A percentile compares a stretch with the other conserved stretches of the same genome.
Evolutionary conservation across 2,888 invertebrate species (phyloP).

Genomic region (Coleophora flavipennella): DNA sequence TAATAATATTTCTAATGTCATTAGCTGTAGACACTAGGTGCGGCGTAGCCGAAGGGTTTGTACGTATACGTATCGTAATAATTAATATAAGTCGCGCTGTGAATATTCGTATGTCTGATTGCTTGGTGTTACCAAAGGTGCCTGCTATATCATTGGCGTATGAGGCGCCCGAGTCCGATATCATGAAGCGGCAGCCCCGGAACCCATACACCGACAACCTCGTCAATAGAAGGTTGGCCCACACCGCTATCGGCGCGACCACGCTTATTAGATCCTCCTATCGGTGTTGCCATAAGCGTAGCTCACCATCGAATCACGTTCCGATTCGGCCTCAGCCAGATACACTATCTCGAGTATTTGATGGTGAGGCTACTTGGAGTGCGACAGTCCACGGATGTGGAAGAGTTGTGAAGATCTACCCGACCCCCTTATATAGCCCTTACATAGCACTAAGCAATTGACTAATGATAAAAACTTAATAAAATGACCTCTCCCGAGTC

Average conservation of each 20-base stretch:
- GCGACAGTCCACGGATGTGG: constrained; percentile 63
- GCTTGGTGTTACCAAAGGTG: constrained; percentile 82
- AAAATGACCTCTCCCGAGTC: constrained; percentile 8
- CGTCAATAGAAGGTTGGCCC: constrained; percentile 96
- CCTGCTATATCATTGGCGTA: constrained; percentile 99
- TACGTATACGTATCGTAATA: constrained; percentile 30
- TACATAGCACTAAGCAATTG: constrained; percentile 33
- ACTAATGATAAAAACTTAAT: constrained; percentile 10
- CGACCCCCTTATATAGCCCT: constrained; percentile 15
- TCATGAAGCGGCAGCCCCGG: constrained; percentile 98
- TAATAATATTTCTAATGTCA: constrained; percentile 21
- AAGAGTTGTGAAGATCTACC: constrained; percentile 50
- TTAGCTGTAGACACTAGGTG: constrained; percentile 36
- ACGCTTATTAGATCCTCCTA: constrained; percentile 29
- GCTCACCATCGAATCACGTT: constrained; percentile 34
- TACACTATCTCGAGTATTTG: constrained; percentile 21
- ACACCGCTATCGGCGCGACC: constrained; percentile 27
- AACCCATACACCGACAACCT: constrained; percentile 98
- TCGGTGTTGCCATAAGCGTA: constrained; percentile 58
- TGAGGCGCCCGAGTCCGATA: constrained; percentile 99
- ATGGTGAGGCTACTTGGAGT: constrained; percentile 57
- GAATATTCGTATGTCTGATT: constrained; percentile 59
- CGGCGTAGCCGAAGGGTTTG: constrained; percentile 35
- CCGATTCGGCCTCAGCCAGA: constrained; percentile 19
- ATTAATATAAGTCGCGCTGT: constrained; percentile 11